These are phyloP conservation scores for Oncorhynchus mykiss DNA, from an alignment of 2,113 vertebrate species.

Conservation along the genomic window DNA sequence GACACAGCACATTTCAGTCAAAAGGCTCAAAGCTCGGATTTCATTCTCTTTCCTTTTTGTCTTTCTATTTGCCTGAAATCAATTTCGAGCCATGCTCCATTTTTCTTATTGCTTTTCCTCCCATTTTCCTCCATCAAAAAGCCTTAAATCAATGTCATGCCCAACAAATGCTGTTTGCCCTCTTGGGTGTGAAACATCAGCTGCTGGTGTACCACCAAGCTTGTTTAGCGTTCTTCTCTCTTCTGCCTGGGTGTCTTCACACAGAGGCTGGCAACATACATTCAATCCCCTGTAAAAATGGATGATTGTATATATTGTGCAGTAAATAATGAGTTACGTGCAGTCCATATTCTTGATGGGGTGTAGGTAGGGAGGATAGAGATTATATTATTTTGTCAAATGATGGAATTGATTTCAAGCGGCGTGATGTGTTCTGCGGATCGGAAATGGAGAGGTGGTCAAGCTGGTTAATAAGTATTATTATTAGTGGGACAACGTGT, in stretches of 20 bases:
- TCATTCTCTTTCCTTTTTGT: conserved; percentile 14
- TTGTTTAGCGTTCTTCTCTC: conserved; percentile 36
- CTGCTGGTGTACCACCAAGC: conserved; percentile 22
- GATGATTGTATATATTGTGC: conserved; percentile 31
- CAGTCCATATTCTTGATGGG: not conserved
- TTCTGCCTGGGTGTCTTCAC: conserved; percentile 9
- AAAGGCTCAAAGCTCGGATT: too few species aligned
- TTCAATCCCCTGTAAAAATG: conserved; percentile 16
- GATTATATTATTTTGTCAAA: not conserved
- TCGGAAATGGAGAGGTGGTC: too few species aligned
- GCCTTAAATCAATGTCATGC: conserved; percentile 64
- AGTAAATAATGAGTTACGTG: not conserved
- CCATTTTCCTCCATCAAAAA: conserved; percentile 55
- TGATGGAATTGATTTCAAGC: too few species aligned
- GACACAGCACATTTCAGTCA: too few species aligned
- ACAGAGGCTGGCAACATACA: conserved; percentile 26
- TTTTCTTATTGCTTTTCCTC: not conserved
- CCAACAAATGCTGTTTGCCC: conserved; percentile 72
- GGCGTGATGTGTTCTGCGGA: too few species aligned
- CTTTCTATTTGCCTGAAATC: not conserved
- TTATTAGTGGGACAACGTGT: too few species aligned
- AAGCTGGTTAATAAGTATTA: too few species aligned
- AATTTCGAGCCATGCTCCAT: too few species aligned
- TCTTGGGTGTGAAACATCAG: conserved; percentile 69
- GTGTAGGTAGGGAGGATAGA: too few species aligned